Evolutionary conservation across 2,888 invertebrate species (phyloP), one percentile per base, ranked within the genome.

Genomic region (Stomorhina lunata): DNA sequence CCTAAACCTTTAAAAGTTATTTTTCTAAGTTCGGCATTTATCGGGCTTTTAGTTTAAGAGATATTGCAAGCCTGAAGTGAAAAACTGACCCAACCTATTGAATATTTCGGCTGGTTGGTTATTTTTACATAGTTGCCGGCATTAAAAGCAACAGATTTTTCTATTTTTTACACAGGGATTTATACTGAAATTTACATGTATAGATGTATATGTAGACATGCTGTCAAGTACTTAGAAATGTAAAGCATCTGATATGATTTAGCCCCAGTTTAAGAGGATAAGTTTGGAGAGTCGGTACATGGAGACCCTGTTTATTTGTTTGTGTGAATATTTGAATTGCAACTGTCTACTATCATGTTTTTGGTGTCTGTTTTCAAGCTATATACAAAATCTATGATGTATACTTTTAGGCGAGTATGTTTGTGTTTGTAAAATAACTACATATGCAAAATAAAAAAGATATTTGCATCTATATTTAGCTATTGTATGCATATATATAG

Each of bases 61-160:
- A n/a, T n/a, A n/a, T n/a, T n/a, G n/a, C n/a, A n/a, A n/a, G n/a
- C n/a, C n/a, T n/a, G n/a, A n/a, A n/a, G n/a, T n/a, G n/a, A n/a
- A n/a, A n/a, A n/a, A n/a, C n/a, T n/a, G n/a, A n/a, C n/a, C n/a
- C n/a, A n/a, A n/a, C n/a, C n/a, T n/a, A n/a, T n/a, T n/a, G n/a
- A n/a, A n/a, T n/a, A n/a, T n/a, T n/a, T n/a, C n/a, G n/a, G n/a
- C n/a, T n/a, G n/a, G 61, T 63, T 69, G 77, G 59, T 79, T 79
- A 61, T 71, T 79, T 79, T 72, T 57, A 17, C 34, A 66, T 34
- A 50, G 59, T 71, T 79, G 79, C 53, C 79, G 79, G 75, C 20
- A 53, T 71, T 59, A 45, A 63, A 75, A 71, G 82, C 82, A 82
- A 82, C 78, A 79, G 79, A 10, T 75, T 69, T 69, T 71, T 32